A percentile compares a stretch with the other conserved stretches of the same genome.
These are phyloP conservation scores for Dromaius novaehollandiae DNA, from an alignment of 2,113 vertebrate species.

Conservation along the genomic window DNA sequence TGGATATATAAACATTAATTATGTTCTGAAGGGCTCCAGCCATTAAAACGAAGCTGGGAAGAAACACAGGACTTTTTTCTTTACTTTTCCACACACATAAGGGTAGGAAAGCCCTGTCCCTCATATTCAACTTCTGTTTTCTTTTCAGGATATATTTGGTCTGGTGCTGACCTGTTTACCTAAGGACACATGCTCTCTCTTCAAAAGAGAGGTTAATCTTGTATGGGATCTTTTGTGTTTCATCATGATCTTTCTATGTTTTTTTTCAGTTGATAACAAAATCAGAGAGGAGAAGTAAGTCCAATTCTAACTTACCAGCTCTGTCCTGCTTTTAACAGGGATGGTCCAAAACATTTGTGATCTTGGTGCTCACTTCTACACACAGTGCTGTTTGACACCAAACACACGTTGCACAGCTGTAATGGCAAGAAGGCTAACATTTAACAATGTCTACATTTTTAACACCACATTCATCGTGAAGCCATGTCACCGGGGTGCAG, in stretches of 20 bases:
- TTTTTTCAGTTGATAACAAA: neutral
- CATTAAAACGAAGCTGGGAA: neutral
- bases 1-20: neutral
- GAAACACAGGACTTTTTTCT: neutral
- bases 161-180: neutral
- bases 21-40: neutral
- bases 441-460: neutral
- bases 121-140: neutral
- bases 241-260: neutral
- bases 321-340: neutral
- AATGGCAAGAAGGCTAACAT: neutral
- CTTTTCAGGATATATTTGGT: neutral
- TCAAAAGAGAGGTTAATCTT: neutral
- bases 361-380: neutral
- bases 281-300: neutral
- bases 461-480: neutral
- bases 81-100: neutral
- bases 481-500: neutral
- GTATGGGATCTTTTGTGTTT: neutral
- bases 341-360: neutral
- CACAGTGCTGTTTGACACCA: neutral
- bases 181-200: neutral
- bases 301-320: neutral
- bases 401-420: neutral
- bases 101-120: neutral